Evolutionary conservation across 2,888 invertebrate genomes (phyloP), one percentile per base, ranked within the genome.

Genomic region (Timandra comae): DNA sequence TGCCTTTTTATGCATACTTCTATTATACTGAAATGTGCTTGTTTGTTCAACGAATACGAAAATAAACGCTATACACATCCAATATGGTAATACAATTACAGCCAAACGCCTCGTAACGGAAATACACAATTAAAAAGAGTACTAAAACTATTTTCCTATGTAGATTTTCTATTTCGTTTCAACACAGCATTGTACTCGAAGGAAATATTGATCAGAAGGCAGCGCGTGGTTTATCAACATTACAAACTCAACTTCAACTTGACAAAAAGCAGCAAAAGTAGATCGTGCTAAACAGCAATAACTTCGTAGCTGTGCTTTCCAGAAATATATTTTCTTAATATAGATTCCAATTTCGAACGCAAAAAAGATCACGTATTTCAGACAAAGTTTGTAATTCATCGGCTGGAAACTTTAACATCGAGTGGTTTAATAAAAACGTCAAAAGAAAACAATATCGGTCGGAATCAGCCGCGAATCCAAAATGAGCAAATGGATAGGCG

Each of bases 391-490:
- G 42, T 47, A 50, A 54, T 52, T 40, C 35, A 44, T 34, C 35
- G 48, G 28, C 32, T 37, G 39, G 34, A 46, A 52, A 53, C 49
- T 59, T 46, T 44, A 43, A 52, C 49, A 50, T 42, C 51, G 52
- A 59, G 55, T 56, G 63, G 37, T 47, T 45, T 35, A 41, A 58
- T 56, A 63, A 57, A 59, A 66, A 59, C 50, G 43, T 41, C 43
- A 51, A 60, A 63, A 57, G 60, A 63, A 71, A 76, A 69, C 64
- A 70, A 76, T 70, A 73, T 65, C 59, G 57, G 44, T 49, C 56
- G n/a, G 53, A 56, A 57, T 60, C 59, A 56, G 46, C 53, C 50
- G 48, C 53, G 53, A 63, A 63, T 66, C 51, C 52, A 70, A 74
- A 76, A 69, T 59, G 62, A 67, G 64, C 55, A 64, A 16, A 48